phyloP scores from a whole-genome alignment of 2,113 vertebrate genomes.

The Xiphophorus hellerii region DNA sequence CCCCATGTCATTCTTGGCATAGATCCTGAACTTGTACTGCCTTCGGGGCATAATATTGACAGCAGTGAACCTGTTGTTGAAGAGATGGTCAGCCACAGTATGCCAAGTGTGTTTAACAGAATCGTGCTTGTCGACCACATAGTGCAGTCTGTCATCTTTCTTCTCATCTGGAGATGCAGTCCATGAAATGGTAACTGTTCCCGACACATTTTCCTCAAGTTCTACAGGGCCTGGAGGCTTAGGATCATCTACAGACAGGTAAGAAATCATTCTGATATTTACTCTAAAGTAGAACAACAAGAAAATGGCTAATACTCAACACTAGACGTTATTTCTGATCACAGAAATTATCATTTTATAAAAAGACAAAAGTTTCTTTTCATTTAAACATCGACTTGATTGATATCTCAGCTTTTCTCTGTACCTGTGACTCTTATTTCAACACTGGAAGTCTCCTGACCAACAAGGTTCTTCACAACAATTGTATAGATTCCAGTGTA shows the following conservation, averaged over 20 bases:
- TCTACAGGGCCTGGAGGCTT: conserved; percentile 85
- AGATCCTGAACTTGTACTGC: conserved; percentile 89
- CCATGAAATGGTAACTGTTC: conserved; percentile 90
- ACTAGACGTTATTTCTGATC: not conserved
- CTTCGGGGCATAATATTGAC: conserved; percentile 85
- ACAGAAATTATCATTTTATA: not conserved
- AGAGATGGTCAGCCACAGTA: conserved; percentile 82
- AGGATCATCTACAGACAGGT: conserved; percentile 80
- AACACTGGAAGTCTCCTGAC: conserved; percentile 82
- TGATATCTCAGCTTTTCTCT: not conserved
- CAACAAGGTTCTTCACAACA: conserved; percentile 78
- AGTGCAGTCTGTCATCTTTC: conserved; percentile 82
- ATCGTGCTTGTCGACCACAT: conserved; percentile 85
- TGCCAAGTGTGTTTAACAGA: conserved; percentile 82
- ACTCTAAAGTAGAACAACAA: not conserved
- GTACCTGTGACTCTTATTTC: conserved; percentile 89
- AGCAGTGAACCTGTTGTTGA: conserved; percentile 89
- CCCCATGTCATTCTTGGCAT: conserved; percentile 90
- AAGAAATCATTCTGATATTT: not conserved
- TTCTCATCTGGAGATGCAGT: conserved; percentile 86
- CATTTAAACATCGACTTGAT: not conserved
- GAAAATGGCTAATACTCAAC: not conserved
- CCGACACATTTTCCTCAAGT: conserved; percentile 85
- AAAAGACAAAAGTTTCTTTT: not conserved
- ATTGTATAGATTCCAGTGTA: conserved; percentile 86